Conservation (phyloP, 2,113 vertebrate species). For the Rynchops niger region DNA sequence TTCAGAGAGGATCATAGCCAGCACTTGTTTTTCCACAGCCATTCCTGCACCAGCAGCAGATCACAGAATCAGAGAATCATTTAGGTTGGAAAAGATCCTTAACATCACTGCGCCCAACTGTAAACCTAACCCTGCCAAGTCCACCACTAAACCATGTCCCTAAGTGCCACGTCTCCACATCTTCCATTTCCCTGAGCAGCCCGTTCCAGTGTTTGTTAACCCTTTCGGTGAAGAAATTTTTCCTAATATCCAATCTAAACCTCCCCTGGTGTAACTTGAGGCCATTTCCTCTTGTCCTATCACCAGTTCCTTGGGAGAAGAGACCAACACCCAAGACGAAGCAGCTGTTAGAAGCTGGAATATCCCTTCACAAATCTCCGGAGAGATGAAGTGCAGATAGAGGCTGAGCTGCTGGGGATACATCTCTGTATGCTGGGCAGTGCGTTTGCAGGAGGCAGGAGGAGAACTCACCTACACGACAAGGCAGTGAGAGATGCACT, state of each 20-base stretch:
- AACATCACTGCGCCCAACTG: accelerated
- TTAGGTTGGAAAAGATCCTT: not conserved
- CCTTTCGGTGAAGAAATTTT: not conserved
- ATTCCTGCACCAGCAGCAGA: not conserved
- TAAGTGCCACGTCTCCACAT: accelerated
- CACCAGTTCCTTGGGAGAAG: accelerated
- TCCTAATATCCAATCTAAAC: not conserved
- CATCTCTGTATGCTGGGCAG: accelerated
- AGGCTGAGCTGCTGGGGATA: not conserved
- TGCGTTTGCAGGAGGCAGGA: not conserved
- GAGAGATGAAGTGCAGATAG: not conserved
- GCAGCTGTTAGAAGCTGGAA: not conserved
- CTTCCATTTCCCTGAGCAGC: not conserved
- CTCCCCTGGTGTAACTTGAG: not conserved
- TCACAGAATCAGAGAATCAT: not conserved
- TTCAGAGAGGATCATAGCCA: not conserved
- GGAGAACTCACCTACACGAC: too few relatives aligned
- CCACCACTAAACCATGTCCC: not conserved
- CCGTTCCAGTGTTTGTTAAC: not conserved
- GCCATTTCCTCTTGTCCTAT: not conserved
- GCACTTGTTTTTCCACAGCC: not conserved
- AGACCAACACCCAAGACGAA: not conserved
- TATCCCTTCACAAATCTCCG: not conserved
- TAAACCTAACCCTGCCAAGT: not conserved
- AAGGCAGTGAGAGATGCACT: not conserved